Evolutionary conservation across 2,888 invertebrate genomes (phyloP).

Genomic region (Lottia gigantea): DNA sequence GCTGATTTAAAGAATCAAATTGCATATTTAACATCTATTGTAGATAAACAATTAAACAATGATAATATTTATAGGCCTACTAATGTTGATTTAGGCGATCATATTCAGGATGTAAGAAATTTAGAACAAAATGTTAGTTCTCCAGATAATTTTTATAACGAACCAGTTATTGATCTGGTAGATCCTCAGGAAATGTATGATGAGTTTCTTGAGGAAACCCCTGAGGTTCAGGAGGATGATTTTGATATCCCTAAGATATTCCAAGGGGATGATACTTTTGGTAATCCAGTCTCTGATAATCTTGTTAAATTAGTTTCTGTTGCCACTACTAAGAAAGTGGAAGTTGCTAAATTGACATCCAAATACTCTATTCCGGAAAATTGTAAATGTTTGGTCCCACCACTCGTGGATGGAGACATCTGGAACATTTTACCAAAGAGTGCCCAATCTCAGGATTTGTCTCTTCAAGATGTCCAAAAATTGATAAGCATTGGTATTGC

Average conservation of each 20-base stretch:
- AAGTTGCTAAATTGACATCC: background rate
- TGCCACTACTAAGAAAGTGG: background rate
- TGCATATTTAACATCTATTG: background rate
- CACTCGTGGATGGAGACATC: background rate
- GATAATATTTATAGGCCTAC: too few relatives aligned
- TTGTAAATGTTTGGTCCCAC: background rate
- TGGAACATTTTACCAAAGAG: background rate
- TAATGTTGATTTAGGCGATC: too few relatives aligned
- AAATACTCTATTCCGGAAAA: background rate
- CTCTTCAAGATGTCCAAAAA: constrained; percentile 3
- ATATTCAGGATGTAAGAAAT: too few relatives aligned
- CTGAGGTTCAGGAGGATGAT: background rate
- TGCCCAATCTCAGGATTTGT: background rate
- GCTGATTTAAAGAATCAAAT: constrained; percentile 1
- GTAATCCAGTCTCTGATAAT: background rate
- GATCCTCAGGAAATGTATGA: background rate
- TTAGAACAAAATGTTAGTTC: too few relatives aligned
- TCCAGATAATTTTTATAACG: background rate
- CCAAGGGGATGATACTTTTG: background rate
- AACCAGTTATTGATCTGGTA: background rate
- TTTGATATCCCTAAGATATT: background rate
- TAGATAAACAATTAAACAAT: background rate
- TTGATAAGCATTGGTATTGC: background rate
- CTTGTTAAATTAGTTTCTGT: background rate
- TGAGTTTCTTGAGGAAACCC: background rate